A percentile compares a stretch with the other conserved stretches of the same genome.
Evolutionary conservation across 2,113 vertebrate genomes (phyloP).

Genomic region (Cynoglossus semilaevis): DNA sequence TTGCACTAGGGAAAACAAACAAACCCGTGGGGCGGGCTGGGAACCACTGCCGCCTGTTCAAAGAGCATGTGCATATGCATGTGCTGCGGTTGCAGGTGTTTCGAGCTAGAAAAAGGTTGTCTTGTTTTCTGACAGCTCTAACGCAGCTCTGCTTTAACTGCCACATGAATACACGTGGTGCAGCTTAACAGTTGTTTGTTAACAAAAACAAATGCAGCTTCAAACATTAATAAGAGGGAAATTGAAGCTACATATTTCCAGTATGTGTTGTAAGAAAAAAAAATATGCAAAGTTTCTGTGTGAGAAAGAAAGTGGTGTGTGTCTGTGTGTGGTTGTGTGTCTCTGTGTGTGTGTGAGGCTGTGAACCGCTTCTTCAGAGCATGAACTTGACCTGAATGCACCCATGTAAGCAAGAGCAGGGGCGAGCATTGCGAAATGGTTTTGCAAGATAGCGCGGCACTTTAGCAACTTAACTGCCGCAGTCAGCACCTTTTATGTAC

Average conservation of each 20-base stretch:
- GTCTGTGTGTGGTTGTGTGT: conserved; percentile 36
- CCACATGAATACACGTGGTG: conserved; percentile 1
- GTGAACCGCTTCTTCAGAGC: conserved; percentile 49
- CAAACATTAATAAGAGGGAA: too few relatives aligned
- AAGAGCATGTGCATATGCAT: conserved; percentile 6
- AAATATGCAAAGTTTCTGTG: conserved; percentile 3
- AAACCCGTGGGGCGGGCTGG: conserved; percentile 30
- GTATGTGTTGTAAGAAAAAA: conserved; percentile 9
- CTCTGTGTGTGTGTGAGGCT: conserved; percentile 35
- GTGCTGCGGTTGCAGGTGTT: conserved; percentile 39
- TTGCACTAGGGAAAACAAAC: conserved; percentile 50
- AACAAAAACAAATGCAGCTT: too few relatives aligned
- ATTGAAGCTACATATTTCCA: neutral
- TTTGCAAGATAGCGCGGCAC: conserved; percentile 68
- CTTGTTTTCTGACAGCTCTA: conserved; percentile 5
- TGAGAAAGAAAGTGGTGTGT: conserved; percentile 30
- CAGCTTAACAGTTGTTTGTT: neutral
- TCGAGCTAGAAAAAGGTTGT: neutral
- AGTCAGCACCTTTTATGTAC: conserved; percentile 59
- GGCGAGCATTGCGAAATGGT: conserved; percentile 65
- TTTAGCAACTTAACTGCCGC: conserved; percentile 61
- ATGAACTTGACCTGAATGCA: conserved; percentile 50
- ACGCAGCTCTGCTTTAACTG: neutral
- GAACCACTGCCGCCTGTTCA: conserved; percentile 29
- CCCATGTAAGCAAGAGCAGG: conserved; percentile 38